Conservation (phyloP, 2,888 invertebrate species). For the Pseudanteris insignis region DNA sequence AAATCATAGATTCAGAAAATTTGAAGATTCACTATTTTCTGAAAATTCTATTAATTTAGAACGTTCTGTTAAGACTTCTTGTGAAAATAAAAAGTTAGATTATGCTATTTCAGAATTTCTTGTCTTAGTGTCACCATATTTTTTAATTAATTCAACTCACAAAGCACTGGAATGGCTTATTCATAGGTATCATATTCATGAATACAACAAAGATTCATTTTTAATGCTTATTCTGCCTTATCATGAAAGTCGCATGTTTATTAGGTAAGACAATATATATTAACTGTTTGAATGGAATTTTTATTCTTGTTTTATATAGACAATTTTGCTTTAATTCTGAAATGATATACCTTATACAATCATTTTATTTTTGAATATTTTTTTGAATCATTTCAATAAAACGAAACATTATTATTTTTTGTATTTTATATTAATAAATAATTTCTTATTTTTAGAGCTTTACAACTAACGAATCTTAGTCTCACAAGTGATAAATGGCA, state of each 20-base stretch:
- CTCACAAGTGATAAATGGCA: slow-evolving; percentile 74
- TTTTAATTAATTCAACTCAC: slow-evolving; percentile 83
- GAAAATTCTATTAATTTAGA: slow-evolving; percentile 80
- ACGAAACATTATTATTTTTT: no score
- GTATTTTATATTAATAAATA: no score
- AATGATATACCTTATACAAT: no score
- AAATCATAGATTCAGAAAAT: slow-evolving; percentile 78
- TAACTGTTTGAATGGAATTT: no score
- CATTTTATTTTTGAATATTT: no score
- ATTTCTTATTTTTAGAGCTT: slow-evolving; percentile 64
- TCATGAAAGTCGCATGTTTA: slow-evolving; percentile 91
- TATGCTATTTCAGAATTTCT: slow-evolving; percentile 81
- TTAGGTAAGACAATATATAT: slow-evolving; percentile 63
- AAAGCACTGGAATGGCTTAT: slow-evolving; percentile 97
- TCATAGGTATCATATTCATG: slow-evolving; percentile 86
- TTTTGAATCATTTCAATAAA: no score
- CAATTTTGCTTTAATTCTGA: no score
- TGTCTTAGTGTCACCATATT: slow-evolving; percentile 84
- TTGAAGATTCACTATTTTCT: slow-evolving; percentile 80
- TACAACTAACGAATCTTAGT: slow-evolving; percentile 79
- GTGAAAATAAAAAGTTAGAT: slow-evolving; percentile 81
- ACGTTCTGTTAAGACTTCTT: slow-evolving; percentile 78
- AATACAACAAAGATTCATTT: slow-evolving; percentile 85
- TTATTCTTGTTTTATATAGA: background rate
- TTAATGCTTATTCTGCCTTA: slow-evolving; percentile 88